Base-by-base conservation (phyloP, 2,113 vertebrate species). In the Chelonoidis abingdonii region DNA sequence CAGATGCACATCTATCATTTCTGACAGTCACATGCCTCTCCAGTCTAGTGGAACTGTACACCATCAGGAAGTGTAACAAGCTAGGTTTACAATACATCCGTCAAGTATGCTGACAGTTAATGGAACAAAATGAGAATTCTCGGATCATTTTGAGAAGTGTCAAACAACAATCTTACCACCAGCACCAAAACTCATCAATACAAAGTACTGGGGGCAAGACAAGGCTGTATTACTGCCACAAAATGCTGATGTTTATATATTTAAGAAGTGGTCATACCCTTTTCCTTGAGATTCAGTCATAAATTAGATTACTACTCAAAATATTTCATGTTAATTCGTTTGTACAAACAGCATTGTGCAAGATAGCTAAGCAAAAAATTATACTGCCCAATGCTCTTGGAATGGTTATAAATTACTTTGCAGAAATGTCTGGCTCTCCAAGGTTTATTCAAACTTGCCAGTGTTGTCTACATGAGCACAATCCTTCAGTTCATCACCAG, bases 111-210 rank as follows among this genome's bases (percentile, higher is more conserved):
- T 2, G 9, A 41, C 41, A 21, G 53, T 57, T 62, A 14, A 82
- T 17, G 88, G 75, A 17, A 1, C 6, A 1, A 0, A 0, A 44
- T n/a, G 82, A 1, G 12, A 49, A 17, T 9, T 19, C 38, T 27
- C 81, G n/a, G 57, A 7, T 7, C 79, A 56, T 19, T 25, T 41
- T 17, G 19, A 62, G 79, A 54, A 80, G 47, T 1, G 49, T 13
- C 84, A 10, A 79, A 12, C 0, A 54, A 19, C 6, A 10, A 52
- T 31, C 27, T 25, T 0, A 0, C 1, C 3, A 0, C 35, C 0
- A 0, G 47, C 89, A 17, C 41, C 8, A 1, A 19, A 3, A 69
- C 35, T 16, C 35, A 69, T 29, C 59, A 29, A 62, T 62, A 62
- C 31, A 35, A n/a, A 69, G 62, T 19, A n/a, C 62, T 19, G 35